A percentile compares a stretch with the other conserved stretches of the same genome.
Conservation (phyloP, 37 sponge, comb jelly and placozoan species). For the Dysidea cf. avara region DNA sequence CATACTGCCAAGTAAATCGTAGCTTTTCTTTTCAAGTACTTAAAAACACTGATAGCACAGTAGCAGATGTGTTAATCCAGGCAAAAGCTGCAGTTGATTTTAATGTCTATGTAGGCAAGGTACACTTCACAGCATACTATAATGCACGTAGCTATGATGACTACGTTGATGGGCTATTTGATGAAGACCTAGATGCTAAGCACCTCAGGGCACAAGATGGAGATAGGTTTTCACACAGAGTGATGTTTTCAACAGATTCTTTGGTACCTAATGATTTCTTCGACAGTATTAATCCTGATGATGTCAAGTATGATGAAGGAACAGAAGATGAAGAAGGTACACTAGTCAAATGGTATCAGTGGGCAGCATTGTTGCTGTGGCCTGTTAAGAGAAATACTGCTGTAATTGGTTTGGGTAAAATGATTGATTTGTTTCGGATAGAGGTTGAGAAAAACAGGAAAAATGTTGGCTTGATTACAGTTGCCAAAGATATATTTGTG, state of each 20-base stretch:
- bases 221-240: too few species aligned
- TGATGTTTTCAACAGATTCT: background rate
- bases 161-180: background rate
- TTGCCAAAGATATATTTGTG: too few species aligned
- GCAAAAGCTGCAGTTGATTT: conserved; percentile 6
- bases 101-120: conserved; percentile 18
- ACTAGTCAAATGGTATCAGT: conserved; percentile 1
- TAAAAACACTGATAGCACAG: conserved; percentile 32
- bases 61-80: background rate
- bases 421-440: too few species aligned
- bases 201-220: too few species aligned
- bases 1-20: conserved; percentile 28
- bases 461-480: too few species aligned
- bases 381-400: too few species aligned
- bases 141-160: background rate
- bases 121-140: too few species aligned
- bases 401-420: too few species aligned
- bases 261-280: background rate
- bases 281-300: background rate
- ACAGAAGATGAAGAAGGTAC: conserved; percentile 26
- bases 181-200: too few species aligned
- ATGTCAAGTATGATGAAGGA: background rate
- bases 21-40: conserved; percentile 19
- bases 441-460: too few species aligned
- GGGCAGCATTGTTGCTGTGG: conserved; percentile 30